Conservation (phyloP, 2,888 invertebrate species). For the Ryuthela nishihirai region DNA sequence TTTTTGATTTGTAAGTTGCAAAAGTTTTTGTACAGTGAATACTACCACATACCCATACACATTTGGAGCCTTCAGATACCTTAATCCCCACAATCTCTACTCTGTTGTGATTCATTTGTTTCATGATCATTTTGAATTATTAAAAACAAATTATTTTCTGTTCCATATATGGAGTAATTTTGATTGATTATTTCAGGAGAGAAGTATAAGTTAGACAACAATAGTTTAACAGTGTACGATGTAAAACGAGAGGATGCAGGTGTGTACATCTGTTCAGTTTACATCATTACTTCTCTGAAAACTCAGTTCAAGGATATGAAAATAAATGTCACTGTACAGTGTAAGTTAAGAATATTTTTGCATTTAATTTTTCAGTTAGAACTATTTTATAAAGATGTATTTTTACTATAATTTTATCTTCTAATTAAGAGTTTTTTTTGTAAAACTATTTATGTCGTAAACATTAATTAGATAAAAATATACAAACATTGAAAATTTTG, state of each 20-base stretch:
- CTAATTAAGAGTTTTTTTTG: no score
- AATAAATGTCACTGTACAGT: slow-evolving; percentile 21
- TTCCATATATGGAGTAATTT: background rate
- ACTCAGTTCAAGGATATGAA: slow-evolving; percentile 28
- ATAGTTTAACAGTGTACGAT: slow-evolving; percentile 22
- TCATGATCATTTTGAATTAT: background rate
- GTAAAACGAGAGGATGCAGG: slow-evolving; percentile 22
- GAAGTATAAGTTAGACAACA: slow-evolving; percentile 19
- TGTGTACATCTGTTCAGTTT: slow-evolving; percentile 27
- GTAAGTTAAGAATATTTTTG: slow-evolving; percentile 6
- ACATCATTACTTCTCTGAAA: slow-evolving; percentile 16
- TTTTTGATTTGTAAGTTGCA: no score
- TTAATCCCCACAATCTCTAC: no score
- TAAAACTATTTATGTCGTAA: no score
- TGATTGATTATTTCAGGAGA: slow-evolving; percentile 1
- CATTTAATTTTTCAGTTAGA: no score
- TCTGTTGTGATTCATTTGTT: background rate
- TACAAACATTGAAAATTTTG: no score
- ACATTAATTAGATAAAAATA: no score
- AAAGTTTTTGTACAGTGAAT: no score
- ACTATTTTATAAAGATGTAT: no score
- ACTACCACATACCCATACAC: no score
- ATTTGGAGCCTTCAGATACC: no score
- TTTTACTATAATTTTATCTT: no score
- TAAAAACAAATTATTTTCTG: background rate